Evolutionary conservation across 2,888 invertebrate species (phyloP).

Genomic region (Apotomis turbidana): DNA sequence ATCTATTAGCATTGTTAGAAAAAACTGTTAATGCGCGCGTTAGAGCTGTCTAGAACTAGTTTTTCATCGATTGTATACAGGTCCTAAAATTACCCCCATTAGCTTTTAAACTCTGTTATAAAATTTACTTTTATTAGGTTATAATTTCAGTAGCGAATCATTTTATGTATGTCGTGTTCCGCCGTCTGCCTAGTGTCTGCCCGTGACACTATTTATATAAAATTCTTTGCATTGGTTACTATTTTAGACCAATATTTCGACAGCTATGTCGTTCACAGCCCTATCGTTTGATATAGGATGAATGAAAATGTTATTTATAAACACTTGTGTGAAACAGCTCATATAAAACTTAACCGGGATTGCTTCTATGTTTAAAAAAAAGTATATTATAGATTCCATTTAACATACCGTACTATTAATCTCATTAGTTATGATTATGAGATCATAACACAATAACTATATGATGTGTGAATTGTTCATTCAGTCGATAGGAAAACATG

Average conservation of each 20-base stretch:
- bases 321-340: too few relatives aligned
- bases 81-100: background rate
- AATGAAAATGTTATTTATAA: background rate
- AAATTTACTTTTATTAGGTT: constrained; percentile 16
- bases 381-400: too few relatives aligned
- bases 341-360: too few relatives aligned
- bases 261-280: background rate
- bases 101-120: constrained; percentile 4
- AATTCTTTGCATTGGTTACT: constrained; percentile 24
- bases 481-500: too few relatives aligned
- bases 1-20: constrained; percentile 13
- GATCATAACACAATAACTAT: too few relatives aligned
- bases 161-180: constrained; percentile 17
- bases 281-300: background rate
- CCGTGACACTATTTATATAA: constrained; percentile 35
- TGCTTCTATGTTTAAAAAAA: too few relatives aligned
- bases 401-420: too few relatives aligned
- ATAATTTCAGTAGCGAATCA: constrained; percentile 1
- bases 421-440: too few relatives aligned
- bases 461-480: too few relatives aligned
- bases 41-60: constrained; percentile 1
- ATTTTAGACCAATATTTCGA: constrained; percentile 21
- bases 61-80: constrained; percentile 1
- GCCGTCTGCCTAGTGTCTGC: constrained; percentile 16
- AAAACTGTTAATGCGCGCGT: constrained; percentile 12